Evolutionary conservation across 2,888 invertebrate species (phyloP).

Genomic region (Tenthredo amoena): DNA sequence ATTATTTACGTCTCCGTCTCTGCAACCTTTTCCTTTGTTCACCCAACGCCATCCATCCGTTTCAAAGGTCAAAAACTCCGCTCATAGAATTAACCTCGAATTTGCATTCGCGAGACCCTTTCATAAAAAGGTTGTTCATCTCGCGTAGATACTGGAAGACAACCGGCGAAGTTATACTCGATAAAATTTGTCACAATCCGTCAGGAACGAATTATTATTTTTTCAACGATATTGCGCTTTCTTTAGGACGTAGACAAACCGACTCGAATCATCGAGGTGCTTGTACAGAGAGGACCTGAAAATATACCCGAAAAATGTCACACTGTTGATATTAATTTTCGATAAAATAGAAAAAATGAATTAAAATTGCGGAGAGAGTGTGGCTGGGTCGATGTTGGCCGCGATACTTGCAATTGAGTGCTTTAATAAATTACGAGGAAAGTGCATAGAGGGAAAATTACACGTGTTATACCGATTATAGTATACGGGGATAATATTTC

Average conservation of each 20-base stretch:
- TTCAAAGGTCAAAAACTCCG: slow-evolving; percentile 27
- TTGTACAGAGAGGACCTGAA: neutral
- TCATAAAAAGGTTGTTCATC: neutral
- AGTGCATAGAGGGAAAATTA: neutral
- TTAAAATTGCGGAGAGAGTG: neutral
- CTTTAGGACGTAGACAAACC: no score
- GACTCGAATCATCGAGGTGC: no score
- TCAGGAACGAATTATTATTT: neutral
- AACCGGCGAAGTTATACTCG: neutral
- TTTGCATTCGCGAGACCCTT: slow-evolving; percentile 1
- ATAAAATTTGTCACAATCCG: neutral
- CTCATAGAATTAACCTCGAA: slow-evolving; percentile 21
- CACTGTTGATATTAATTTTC: neutral
- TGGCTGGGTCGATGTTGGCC: neutral
- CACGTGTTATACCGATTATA: neutral
- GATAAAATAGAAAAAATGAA: neutral
- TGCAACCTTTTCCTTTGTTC: slow-evolving; percentile 36
- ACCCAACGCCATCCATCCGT: slow-evolving; percentile 5
- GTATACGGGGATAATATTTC: neutral
- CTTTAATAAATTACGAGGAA: slow-evolving; percentile 2
- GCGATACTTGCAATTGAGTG: slow-evolving; percentile 20
- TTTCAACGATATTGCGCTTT: no score
- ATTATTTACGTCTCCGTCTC: slow-evolving; percentile 28
- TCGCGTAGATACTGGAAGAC: neutral
- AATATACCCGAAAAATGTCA: neutral